These are phyloP conservation scores for Eulemur albifrons DNA, from an alignment of 2,797 vertebrate species.

Conservation along the genomic window DNA sequence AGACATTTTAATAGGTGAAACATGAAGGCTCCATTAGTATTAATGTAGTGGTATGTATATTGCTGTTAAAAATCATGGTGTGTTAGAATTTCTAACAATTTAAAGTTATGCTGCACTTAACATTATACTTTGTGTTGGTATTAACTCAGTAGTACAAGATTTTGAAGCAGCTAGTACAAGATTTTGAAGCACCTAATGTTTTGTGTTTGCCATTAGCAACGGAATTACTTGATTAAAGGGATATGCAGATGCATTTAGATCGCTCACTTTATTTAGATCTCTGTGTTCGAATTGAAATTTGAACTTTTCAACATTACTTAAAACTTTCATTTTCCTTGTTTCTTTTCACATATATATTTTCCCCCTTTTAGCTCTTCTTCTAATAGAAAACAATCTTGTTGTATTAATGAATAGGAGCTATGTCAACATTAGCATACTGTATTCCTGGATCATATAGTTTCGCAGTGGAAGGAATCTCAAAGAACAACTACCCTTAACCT, in stretches of 20 bases:
- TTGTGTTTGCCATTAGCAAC: constrained; percentile 21
- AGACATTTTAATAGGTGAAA: constrained; percentile 17
- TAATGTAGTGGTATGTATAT: background rate
- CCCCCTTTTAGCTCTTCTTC: background rate
- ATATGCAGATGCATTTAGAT: background rate
- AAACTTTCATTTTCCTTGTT: constrained; percentile 16
- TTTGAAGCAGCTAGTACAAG: constrained; percentile 1
- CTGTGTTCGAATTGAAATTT: constrained; percentile 44
- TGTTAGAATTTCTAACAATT: background rate
- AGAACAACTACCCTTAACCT: background rate
- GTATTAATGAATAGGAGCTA: background rate
- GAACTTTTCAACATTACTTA: constrained; percentile 36
- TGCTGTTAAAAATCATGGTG: constrained; percentile 6
- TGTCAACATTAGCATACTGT: constrained; percentile 10
- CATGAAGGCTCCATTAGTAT: background rate
- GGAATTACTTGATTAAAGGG: background rate
- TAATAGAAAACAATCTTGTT: background rate
- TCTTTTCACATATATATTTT: background rate
- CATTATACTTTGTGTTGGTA: background rate
- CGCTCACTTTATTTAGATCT: background rate
- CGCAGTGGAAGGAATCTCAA: background rate
- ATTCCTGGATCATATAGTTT: constrained; percentile 20
- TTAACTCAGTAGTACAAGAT: constrained; percentile 15
- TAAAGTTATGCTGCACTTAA: background rate
- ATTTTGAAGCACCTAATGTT: constrained; percentile 10